These are phyloP conservation scores for Rhorus exstirpatorius DNA, from an alignment of 2,888 invertebrate genomes.

Conservation along the genomic window DNA sequence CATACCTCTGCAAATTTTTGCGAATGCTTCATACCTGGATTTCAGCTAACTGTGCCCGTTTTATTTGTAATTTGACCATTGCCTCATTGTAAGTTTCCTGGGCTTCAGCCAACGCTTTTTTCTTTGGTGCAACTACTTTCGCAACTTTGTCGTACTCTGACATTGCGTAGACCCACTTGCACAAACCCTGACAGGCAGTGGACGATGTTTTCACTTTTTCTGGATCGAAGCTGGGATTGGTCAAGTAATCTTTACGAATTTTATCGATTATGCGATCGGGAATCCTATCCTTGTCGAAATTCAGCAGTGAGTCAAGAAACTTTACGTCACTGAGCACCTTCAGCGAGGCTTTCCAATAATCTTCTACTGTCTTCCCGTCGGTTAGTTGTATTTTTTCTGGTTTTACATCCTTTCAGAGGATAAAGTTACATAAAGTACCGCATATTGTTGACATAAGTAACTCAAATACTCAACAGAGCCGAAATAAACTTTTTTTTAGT, in stretches of 20 bases:
- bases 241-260: constrained; percentile 92
- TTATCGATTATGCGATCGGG: constrained; percentile 93
- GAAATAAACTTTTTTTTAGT: not conserved
- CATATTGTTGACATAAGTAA: not conserved
- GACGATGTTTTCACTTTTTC: constrained; percentile 96
- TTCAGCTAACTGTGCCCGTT: constrained; percentile 92
- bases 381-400: constrained; percentile 95
- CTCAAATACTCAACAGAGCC: not conserved
- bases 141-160: constrained; percentile 98
- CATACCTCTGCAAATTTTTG: constrained; percentile 1
- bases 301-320: constrained; percentile 94
- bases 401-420: constrained; percentile 90
- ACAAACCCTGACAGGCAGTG: constrained; percentile 95
- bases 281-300: constrained; percentile 98
- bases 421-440: not conserved
- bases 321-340: constrained; percentile 96
- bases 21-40: constrained; percentile 83
- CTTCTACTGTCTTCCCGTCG: constrained; percentile 94
- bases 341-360: constrained; percentile 97
- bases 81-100: constrained; percentile 92
- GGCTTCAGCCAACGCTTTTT: constrained; percentile 94
- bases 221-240: constrained; percentile 95
- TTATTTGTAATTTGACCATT: constrained; percentile 92
- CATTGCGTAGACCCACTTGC: constrained; percentile 98
- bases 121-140: constrained; percentile 97